These are phyloP conservation scores for Pristionchus japonicus DNA, from an alignment of 2,888 invertebrate species.

Conservation along the genomic window DNA sequence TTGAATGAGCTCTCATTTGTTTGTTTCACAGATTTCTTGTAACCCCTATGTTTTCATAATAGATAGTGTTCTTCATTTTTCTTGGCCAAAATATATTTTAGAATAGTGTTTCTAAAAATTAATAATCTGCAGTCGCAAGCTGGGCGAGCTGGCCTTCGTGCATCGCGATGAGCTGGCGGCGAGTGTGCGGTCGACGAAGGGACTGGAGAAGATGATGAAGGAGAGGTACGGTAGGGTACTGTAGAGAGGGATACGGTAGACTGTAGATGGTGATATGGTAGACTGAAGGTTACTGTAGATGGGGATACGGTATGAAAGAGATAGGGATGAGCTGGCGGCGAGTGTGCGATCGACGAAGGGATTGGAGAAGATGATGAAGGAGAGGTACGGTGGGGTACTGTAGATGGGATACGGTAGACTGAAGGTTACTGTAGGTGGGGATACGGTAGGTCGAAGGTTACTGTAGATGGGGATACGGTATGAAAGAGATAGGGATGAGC, in stretches of 20 bases:
- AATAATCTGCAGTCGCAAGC: slow-evolving; percentile 62
- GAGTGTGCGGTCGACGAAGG: slow-evolving; percentile 60
- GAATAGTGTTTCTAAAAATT: background rate
- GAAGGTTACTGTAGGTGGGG: too few relatives aligned
- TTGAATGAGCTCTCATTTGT: too few relatives aligned
- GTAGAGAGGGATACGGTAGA: background rate
- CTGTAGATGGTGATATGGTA: background rate
- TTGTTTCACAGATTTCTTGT: too few relatives aligned
- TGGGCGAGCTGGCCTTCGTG: slow-evolving; percentile 73
- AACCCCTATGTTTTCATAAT: too few relatives aligned
- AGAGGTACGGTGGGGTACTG: background rate
- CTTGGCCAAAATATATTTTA: too few relatives aligned
- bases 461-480: too few relatives aligned
- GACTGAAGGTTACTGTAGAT: background rate
- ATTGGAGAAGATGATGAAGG: background rate
- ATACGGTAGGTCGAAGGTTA: too few relatives aligned
- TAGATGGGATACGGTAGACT: too few relatives aligned
- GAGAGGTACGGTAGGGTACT: slow-evolving; percentile 32
- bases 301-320: background rate
- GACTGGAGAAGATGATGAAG: slow-evolving; percentile 51
- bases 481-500: slow-evolving; percentile 67
- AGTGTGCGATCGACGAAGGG: too few relatives aligned
- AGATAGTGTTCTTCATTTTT: too few relatives aligned
- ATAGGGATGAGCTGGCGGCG: too few relatives aligned
- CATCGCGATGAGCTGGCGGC: slow-evolving; percentile 66